Conservation (phyloP, 2,888 invertebrate species). For the Saturnia pavonia region DNA sequence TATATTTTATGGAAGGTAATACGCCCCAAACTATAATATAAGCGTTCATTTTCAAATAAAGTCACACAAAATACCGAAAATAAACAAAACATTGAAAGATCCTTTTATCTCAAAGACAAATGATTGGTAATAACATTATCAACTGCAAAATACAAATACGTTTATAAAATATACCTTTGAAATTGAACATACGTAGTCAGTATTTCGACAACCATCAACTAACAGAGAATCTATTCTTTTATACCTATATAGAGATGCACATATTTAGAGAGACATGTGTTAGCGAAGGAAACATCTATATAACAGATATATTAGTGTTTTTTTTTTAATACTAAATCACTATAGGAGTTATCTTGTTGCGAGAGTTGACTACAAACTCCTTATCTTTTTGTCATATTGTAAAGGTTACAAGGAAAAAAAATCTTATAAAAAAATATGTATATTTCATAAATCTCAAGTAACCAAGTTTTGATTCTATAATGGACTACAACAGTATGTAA, state of each 20-base stretch:
- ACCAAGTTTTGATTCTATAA: background rate
- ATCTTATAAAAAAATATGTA: background rate
- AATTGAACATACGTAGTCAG: slow-evolving; percentile 49
- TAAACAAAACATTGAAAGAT: slow-evolving; percentile 39
- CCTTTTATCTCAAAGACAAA: slow-evolving; percentile 56
- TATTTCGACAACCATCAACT: slow-evolving; percentile 62
- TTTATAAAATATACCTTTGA: slow-evolving; percentile 19
- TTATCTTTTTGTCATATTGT: background rate
- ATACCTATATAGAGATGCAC: slow-evolving; percentile 34
- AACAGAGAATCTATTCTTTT: slow-evolving; percentile 60
- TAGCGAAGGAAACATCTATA: slow-evolving; percentile 5
- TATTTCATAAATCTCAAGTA: background rate
- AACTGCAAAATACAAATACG: slow-evolving; percentile 50
- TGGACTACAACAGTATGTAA: background rate
- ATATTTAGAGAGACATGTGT: slow-evolving; percentile 14
- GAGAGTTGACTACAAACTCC: background rate
- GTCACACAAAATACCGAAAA: slow-evolving; percentile 31
- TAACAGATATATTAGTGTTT: background rate
- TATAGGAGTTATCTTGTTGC: background rate
- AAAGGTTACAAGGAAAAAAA: background rate
- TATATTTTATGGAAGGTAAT: no score
- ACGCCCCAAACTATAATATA: no score
- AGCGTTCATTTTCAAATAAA: slow-evolving; percentile 23
- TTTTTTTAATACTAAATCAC: background rate
- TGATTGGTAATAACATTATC: slow-evolving; percentile 49